Percentiles rank a stretch among this genome's conserved stretches.
These are phyloP conservation scores for Aurelia aurita complex sp. Pacific DNA, from an alignment of 30 jellyfish, hydroid and myxozoan genomes.

Conservation along the genomic window DNA sequence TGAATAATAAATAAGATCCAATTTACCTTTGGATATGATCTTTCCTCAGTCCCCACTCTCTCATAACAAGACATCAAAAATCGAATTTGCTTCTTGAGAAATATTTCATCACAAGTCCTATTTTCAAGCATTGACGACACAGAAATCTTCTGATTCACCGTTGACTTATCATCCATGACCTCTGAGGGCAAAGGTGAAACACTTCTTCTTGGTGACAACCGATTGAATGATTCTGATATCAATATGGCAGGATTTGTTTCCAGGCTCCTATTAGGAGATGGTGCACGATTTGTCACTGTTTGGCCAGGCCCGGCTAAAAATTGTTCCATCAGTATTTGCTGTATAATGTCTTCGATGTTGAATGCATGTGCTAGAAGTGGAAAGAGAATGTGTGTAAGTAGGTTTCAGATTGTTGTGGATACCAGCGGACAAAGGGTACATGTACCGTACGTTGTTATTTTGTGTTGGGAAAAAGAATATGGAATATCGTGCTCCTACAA, in stretches of 20 bases:
- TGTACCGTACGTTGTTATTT: too few species aligned
- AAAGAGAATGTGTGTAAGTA: background rate
- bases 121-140: slow-evolving; percentile 42
- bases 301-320: slow-evolving; percentile 40
- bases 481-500: too few species aligned
- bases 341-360: slow-evolving; percentile 70
- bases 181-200: slow-evolving; percentile 63
- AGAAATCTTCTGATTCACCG: slow-evolving; percentile 39
- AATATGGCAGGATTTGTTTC: slow-evolving; percentile 42
- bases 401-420: too few species aligned
- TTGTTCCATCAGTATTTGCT: slow-evolving; percentile 83
- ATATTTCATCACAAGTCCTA: slow-evolving; percentile 27
- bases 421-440: too few species aligned
- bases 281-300: background rate
- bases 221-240: slow-evolving; percentile 49
- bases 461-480: too few species aligned
- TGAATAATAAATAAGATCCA: background rate
- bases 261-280: slow-evolving; percentile 19
- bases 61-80: slow-evolving; percentile 68
- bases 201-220: slow-evolving; percentile 25
- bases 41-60: slow-evolving; percentile 82
- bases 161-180: slow-evolving; percentile 53
- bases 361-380: slow-evolving; percentile 46
- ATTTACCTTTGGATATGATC: slow-evolving; percentile 70
- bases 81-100: slow-evolving; percentile 45